Conservation (phyloP, 2,797 vertebrate genomes). For the Cryptoprocta ferox region DNA sequence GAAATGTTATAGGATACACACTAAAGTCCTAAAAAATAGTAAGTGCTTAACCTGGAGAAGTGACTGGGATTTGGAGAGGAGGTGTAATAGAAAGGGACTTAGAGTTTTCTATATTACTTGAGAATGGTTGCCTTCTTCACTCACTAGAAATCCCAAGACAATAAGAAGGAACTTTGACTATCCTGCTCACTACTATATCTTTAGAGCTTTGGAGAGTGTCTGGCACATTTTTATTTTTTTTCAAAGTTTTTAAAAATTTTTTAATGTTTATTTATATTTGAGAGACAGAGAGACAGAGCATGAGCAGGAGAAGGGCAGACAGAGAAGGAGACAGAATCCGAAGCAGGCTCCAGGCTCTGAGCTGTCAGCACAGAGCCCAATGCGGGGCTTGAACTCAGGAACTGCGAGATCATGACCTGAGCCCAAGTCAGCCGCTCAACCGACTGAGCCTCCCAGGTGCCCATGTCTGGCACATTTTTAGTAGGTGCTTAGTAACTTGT, state of each 20-base stretch:
- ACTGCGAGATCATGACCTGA: no score
- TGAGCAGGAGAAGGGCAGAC: no score
- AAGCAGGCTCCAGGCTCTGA: no score
- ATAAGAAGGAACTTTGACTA: not conserved
- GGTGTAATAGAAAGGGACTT: not conserved
- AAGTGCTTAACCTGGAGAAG: not conserved
- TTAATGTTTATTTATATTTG: no score
- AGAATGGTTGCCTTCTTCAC: not conserved
- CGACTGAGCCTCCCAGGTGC: no score
- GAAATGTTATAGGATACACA: not conserved
- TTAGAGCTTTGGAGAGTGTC: not conserved
- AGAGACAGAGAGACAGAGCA: no score
- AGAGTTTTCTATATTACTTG: not conserved
- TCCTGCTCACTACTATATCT: not conserved
- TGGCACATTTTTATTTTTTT: not conserved
- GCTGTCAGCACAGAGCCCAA: no score
- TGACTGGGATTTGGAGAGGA: not conserved
- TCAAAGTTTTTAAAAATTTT: no score
- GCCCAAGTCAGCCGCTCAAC: no score
- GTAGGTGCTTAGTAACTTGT: not conserved
- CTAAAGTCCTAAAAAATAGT: not conserved
- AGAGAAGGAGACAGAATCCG: no score
- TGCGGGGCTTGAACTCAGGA: no score
- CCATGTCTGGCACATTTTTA: not conserved
- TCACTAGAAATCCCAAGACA: not conserved